Percentiles rank a stretch among this genome's conserved stretches.
Conservation (phyloP, 2,797 vertebrate species). For the Echiichthys vipera region DNA sequence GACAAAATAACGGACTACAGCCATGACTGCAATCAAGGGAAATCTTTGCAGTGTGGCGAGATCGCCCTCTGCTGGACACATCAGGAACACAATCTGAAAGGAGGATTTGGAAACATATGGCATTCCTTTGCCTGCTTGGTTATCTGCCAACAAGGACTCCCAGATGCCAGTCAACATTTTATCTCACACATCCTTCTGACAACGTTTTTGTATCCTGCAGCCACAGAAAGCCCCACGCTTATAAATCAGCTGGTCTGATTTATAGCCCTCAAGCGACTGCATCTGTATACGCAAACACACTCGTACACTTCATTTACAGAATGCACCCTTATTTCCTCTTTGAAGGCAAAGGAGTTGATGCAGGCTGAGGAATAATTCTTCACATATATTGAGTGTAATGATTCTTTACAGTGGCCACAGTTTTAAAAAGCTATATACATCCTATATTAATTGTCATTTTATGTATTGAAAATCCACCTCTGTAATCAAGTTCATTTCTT, state of each 20-base stretch:
- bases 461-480: constrained; percentile 80
- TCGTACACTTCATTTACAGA: constrained; percentile 18
- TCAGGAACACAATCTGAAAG: constrained; percentile 1
- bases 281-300: constrained; percentile 64
- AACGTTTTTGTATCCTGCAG: constrained; percentile 22
- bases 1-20: constrained; percentile 10
- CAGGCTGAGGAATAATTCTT: not conserved
- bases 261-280: constrained; percentile 43
- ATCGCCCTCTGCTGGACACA: constrained; percentile 65
- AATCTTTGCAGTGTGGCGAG: not conserved
- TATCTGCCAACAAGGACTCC: not conserved
- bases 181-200: constrained; percentile 20
- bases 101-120: not conserved
- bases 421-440: constrained; percentile 21
- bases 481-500: constrained; percentile 71
- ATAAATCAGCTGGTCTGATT: constrained; percentile 82
- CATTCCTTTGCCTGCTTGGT: not conserved
- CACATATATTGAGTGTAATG: constrained; percentile 8
- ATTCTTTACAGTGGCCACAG: constrained; percentile 26
- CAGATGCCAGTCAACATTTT: constrained; percentile 9
- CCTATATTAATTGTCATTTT: constrained; percentile 29
- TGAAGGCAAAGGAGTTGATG: constrained; percentile 7
- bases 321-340: constrained; percentile 3
- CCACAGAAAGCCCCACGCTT: constrained; percentile 57
- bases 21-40: constrained; percentile 7